phyloP scores from a whole-genome alignment of 1,140 invertebrate species.

The Meloidogyne chitwoodi region DNA sequence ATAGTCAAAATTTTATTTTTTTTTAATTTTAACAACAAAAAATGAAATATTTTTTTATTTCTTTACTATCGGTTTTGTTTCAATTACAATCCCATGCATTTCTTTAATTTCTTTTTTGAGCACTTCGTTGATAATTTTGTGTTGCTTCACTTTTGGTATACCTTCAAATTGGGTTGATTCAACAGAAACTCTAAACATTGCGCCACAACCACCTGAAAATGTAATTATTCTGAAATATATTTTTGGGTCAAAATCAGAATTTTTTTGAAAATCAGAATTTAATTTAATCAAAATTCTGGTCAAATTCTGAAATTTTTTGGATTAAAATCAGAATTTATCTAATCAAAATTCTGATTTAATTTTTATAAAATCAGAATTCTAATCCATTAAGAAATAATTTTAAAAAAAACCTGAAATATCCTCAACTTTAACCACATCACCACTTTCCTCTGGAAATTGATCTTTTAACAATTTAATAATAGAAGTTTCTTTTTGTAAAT shows the following conservation, averaged over 20 bases:
- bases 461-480: background rate
- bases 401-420: constrained; percentile 14
- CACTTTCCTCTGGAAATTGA: background rate
- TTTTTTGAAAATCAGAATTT: no score
- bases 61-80: constrained; percentile 28
- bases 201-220: constrained; percentile 40
- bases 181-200: constrained; percentile 38
- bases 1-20: no score
- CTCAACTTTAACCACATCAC: constrained; percentile 3
- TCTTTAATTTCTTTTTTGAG: constrained; percentile 36
- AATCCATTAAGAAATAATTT: background rate
- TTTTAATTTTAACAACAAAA: no score
- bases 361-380: background rate
- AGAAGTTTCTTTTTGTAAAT: background rate
- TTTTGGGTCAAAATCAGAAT: background rate
- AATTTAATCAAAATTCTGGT: no score
- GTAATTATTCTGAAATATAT: no score
- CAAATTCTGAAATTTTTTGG: no score
- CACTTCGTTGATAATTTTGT: constrained; percentile 32
- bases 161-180: constrained; percentile 40
- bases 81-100: constrained; percentile 42
- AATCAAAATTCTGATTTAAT: background rate
- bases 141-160: constrained; percentile 31
- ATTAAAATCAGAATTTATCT: background rate
- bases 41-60: background rate